A percentile compares a stretch with the other conserved stretches of the same genome.
Evolutionary conservation across 2,797 vertebrate species (phyloP).

Genomic region (Arrhamphus sclerolepis): DNA sequence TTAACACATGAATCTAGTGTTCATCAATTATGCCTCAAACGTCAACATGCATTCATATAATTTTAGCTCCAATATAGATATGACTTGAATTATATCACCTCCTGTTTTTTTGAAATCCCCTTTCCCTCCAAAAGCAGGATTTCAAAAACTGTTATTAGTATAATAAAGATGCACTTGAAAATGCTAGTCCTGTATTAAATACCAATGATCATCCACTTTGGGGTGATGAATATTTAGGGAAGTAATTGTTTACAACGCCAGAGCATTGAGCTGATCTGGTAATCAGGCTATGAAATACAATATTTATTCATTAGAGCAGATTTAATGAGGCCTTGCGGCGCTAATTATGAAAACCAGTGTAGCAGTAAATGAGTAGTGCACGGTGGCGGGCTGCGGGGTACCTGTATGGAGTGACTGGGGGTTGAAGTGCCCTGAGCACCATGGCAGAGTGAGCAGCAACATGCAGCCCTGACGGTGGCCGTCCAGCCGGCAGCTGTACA

Average conservation of each 20-base stretch:
- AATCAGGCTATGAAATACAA: slow-evolving; percentile 99
- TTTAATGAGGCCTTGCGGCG: slow-evolving; percentile 99
- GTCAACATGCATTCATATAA: no score
- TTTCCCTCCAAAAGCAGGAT: slow-evolving; percentile 62
- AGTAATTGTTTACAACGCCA: slow-evolving; percentile 99
- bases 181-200: slow-evolving; percentile 86
- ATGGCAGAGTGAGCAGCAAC: slow-evolving; percentile 82
- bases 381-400: slow-evolving; percentile 91
- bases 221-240: slow-evolving; percentile 97
- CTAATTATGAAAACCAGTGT: slow-evolving; percentile 99
- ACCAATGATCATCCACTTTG: slow-evolving; percentile 92
- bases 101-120: background rate
- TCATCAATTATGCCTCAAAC: no score
- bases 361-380: slow-evolving; percentile 99
- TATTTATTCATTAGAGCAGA: slow-evolving; percentile 99
- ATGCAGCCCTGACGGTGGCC: slow-evolving; percentile 77
- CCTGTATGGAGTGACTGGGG: slow-evolving; percentile 95
- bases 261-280: slow-evolving; percentile 99
- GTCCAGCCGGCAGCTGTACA: slow-evolving; percentile 78
- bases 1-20: no score
- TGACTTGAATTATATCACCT: slow-evolving; percentile 17
- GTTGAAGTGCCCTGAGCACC: slow-evolving; percentile 89
- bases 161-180: slow-evolving; percentile 89
- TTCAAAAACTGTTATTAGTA: slow-evolving; percentile 85
- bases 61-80: background rate